Percentiles rank a stretch among this genome's conserved stretches.
phyloP scores from a whole-genome alignment of 2,888 invertebrate species.

The Tuberolachnus salignus region DNA sequence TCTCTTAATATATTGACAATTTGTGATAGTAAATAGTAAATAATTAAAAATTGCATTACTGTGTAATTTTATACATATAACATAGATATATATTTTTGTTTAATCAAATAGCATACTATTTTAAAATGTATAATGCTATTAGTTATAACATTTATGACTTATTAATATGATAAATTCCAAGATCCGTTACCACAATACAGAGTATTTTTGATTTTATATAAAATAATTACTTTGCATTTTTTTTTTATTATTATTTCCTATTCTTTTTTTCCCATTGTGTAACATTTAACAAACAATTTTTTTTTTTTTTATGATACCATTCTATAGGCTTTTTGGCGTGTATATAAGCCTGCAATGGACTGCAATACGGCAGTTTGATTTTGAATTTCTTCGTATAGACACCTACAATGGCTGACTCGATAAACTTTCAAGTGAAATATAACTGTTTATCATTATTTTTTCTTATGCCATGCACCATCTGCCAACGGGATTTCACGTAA shows the following conservation, averaged over 20 bases:
- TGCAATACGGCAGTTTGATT: too few relatives aligned
- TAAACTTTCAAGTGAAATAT: too few relatives aligned
- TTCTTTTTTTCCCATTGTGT: background rate
- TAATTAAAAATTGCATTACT: background rate
- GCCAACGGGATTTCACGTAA: too few relatives aligned
- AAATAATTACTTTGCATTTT: background rate
- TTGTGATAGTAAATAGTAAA: constrained; percentile 26
- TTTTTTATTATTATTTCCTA: background rate
- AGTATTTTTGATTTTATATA: constrained; percentile 44
- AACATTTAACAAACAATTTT: too few relatives aligned
- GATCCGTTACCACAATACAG: constrained; percentile 26
- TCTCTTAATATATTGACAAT: background rate
- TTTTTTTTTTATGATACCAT: too few relatives aligned
- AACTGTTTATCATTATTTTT: too few relatives aligned
- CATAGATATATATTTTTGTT: background rate
- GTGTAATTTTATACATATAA: constrained; percentile 3
- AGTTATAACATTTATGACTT: constrained; percentile 9
- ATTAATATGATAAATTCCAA: constrained; percentile 24
- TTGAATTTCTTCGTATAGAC: too few relatives aligned
- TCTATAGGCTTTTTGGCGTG: too few relatives aligned
- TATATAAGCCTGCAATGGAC: too few relatives aligned
- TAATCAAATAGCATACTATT: constrained; percentile 14
- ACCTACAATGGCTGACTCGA: too few relatives aligned
- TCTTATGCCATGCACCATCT: too few relatives aligned
- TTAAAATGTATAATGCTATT: constrained; percentile 5